Conservation (phyloP, 2,888 invertebrate species). For the Itoplectis maculator region DNA sequence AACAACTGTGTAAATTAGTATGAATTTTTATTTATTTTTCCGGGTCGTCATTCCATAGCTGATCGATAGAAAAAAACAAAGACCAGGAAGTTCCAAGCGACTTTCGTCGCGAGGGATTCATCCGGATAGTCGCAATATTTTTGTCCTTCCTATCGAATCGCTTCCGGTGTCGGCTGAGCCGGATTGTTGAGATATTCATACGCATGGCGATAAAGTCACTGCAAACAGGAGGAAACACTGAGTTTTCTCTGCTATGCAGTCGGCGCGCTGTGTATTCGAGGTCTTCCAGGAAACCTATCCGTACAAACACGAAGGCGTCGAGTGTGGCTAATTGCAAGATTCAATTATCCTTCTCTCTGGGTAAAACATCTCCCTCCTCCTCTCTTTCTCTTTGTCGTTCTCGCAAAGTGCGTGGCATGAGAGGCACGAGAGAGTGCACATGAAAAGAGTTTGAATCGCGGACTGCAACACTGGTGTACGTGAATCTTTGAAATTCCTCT, state of each 20-base stretch:
- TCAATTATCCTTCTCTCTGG: constrained; percentile 61
- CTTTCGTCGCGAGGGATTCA: neutral
- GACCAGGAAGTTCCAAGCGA: too few relatives aligned
- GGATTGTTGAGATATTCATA: neutral
- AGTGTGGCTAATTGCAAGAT: constrained; percentile 65
- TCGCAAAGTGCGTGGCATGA: constrained; percentile 35
- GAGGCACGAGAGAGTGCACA: neutral
- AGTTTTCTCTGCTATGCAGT: neutral
- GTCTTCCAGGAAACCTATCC: constrained; percentile 37
- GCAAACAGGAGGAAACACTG: too few relatives aligned
- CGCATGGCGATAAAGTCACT: neutral
- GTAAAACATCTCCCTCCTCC: constrained; percentile 37
- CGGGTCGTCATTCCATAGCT: too few relatives aligned
- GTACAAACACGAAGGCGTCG: constrained; percentile 33
- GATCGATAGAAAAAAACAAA: too few relatives aligned
- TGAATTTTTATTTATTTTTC: too few relatives aligned
- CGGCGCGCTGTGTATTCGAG: neutral
- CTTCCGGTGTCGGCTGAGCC: neutral
- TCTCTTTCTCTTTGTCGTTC: constrained; percentile 32
- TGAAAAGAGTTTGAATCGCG: constrained; percentile 20
- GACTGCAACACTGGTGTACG: constrained; percentile 43
- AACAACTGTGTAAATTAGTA: too few relatives aligned
- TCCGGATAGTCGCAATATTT: neutral
- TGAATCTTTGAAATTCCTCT: constrained; percentile 63
- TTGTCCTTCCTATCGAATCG: neutral